These are phyloP conservation scores for Aphrocallistes beatrix DNA, from an alignment of 37 sponge, comb jelly and placozoan species.

Conservation along the genomic window DNA sequence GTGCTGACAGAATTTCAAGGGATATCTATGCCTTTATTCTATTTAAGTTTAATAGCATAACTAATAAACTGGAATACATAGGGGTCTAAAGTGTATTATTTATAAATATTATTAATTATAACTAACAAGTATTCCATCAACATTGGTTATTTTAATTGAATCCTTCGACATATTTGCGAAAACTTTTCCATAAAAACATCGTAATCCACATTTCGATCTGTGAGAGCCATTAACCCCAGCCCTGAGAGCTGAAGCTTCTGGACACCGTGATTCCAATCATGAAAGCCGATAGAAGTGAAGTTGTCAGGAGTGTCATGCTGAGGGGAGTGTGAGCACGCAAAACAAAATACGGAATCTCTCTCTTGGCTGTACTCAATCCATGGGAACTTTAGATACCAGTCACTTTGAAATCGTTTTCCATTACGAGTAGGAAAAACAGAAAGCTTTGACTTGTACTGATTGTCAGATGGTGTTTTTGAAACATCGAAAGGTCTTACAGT, in stretches of 20 bases:
- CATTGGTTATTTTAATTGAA: too few relatives aligned
- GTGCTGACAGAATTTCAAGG: too few relatives aligned
- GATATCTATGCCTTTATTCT: too few relatives aligned
- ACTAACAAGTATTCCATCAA: too few relatives aligned
- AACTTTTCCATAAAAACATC: too few relatives aligned
- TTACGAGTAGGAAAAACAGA: slow-evolving; percentile 14
- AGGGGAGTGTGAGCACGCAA: background rate
- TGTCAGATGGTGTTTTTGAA: slow-evolving; percentile 7
- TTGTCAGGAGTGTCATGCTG: background rate
- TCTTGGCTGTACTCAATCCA: slow-evolving; percentile 12
- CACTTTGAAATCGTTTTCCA: slow-evolving; percentile 2
- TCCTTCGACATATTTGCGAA: too few relatives aligned
- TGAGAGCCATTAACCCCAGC: too few relatives aligned
- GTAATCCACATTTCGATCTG: too few relatives aligned
- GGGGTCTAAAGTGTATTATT: too few relatives aligned
- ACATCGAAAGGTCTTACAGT: slow-evolving; percentile 16
- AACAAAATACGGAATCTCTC: background rate
- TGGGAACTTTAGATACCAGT: slow-evolving; percentile 12
- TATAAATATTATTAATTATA: too few relatives aligned
- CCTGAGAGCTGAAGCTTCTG: background rate
- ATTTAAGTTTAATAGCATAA: too few relatives aligned
- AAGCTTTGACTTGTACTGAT: background rate
- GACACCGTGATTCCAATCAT: background rate
- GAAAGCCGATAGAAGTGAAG: background rate
- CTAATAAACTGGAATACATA: too few relatives aligned